Evolutionary conservation across 1,140 invertebrate species (phyloP).

Genomic region (Hermatobates lingyangjiaoensis): DNA sequence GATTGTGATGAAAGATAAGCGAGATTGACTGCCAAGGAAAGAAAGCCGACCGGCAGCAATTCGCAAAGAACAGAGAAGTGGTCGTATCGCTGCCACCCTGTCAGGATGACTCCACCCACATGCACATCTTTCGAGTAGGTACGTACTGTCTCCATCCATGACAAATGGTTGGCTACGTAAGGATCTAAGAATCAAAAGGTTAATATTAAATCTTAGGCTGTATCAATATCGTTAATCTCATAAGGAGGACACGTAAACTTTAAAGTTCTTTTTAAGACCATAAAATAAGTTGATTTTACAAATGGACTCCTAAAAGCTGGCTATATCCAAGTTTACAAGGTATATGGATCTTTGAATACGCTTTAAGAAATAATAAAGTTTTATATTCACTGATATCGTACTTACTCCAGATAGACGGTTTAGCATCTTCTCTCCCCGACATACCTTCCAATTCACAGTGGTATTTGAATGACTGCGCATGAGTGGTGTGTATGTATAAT

Average conservation of each 20-base stretch:
- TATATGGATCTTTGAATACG: not conserved
- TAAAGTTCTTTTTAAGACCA: not conserved
- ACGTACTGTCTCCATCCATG: slow-evolving; percentile 13
- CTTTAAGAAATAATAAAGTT: too few species aligned
- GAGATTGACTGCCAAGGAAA: slow-evolving; percentile 29
- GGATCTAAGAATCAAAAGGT: slow-evolving; percentile 16
- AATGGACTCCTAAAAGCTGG: not conserved
- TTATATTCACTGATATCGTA: too few species aligned
- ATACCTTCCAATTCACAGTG: too few species aligned
- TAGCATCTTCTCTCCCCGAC: too few species aligned
- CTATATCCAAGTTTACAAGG: not conserved
- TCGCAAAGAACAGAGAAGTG: slow-evolving; percentile 47
- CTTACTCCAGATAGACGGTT: too few species aligned
- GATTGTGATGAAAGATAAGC: slow-evolving; percentile 17
- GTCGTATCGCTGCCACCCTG: slow-evolving; percentile 31
- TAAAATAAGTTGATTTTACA: not conserved
- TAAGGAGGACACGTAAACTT: not conserved
- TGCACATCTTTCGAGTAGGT: slow-evolving; percentile 6
- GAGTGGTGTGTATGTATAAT: too few species aligned
- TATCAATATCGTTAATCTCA: not conserved
- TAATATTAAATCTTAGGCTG: not conserved
- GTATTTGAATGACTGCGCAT: too few species aligned
- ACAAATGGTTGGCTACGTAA: slow-evolving; percentile 15
- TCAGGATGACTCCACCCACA: slow-evolving; percentile 13
- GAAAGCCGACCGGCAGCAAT: slow-evolving; percentile 38